Base-by-base conservation (phyloP, 2,113 vertebrate genomes). In the Macquaria australasica region DNA sequence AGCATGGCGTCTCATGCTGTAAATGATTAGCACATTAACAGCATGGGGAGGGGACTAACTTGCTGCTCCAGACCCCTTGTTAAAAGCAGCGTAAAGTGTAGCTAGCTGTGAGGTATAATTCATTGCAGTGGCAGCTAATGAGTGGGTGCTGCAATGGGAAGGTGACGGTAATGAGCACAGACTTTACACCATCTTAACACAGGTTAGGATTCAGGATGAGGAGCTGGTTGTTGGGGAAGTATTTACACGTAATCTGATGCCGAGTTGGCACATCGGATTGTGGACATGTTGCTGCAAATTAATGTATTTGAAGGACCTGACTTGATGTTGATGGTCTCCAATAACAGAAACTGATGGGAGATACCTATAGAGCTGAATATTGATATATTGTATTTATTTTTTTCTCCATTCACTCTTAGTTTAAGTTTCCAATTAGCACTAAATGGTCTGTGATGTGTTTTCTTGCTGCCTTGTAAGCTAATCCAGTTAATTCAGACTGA, bases 11-110 rank as follows among this genome's bases (percentile, higher is more conserved):
- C 90, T 87, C 78, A 7, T 68, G 59, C 80, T 85, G 83, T 86
- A 92, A 92, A 83, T 93, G 88, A 94, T 92, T 91, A 93, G 77
- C 41, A 21, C 89, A 86, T 92, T 94, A 93, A 89, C 87, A 28
- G 86, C 82, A 73, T 53, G 78, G 90, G 64, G 87, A 89, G 85
- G 82, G 73, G 87, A 86, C 85, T 84, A 82, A 82, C 84, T 76
- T 28, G 80, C 82, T 84, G 87, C 90, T 83, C 84, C 85, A 88
- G 83, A 88, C 89, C 89, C 83, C 89, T 91, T 90, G 92, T 92
- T 94, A 91, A 83, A 83, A 82, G 68, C 81, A 66, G 80, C 12
- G 56, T 73, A 88, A 85, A 89, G 84, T 81, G 70, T 86, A 58
- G 85, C 91, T 86, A 58, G 85, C 91, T 89, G 82, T 83, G 91